Percentiles rank a stretch among this genome's conserved stretches.
Evolutionary conservation across 1,140 invertebrate genomes (phyloP).

Genomic region (Physella acuta): DNA sequence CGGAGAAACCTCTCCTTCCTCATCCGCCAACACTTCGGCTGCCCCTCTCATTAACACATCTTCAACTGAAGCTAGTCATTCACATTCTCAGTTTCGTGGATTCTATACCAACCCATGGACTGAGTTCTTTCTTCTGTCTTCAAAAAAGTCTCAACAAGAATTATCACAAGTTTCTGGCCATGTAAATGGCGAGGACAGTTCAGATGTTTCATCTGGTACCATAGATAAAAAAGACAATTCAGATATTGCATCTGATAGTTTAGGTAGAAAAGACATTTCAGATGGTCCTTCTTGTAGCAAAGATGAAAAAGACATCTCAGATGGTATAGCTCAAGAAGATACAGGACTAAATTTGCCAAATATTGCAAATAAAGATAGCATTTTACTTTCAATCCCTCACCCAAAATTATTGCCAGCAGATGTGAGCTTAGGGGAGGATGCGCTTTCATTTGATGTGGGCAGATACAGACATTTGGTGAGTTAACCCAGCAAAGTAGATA

Average conservation of each 20-base stretch:
- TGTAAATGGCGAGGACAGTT: no score
- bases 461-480: slow-evolving; percentile 25
- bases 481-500: no score
- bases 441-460: slow-evolving; percentile 32
- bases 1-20: no score
- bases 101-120: no score
- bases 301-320: not conserved
- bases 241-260: not conserved
- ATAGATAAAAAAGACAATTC: not conserved
- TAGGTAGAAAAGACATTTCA: not conserved
- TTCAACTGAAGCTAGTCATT: no score
- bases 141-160: no score
- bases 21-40: no score
- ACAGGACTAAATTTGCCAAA: slow-evolving; percentile 34
- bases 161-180: no score
- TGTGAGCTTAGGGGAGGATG: slow-evolving; percentile 25
- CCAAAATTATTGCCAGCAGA: slow-evolving; percentile 30
- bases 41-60: no score
- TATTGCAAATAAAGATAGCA: slow-evolving; percentile 28
- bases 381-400: slow-evolving; percentile 24
- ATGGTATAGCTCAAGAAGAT: slow-evolving; percentile 22
- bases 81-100: no score
- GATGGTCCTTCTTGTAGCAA: not conserved
- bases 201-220: not conserved
- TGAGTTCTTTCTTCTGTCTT: no score